phyloP scores from a whole-genome alignment of 2,888 invertebrate genomes.

The Plebejus argus region DNA sequence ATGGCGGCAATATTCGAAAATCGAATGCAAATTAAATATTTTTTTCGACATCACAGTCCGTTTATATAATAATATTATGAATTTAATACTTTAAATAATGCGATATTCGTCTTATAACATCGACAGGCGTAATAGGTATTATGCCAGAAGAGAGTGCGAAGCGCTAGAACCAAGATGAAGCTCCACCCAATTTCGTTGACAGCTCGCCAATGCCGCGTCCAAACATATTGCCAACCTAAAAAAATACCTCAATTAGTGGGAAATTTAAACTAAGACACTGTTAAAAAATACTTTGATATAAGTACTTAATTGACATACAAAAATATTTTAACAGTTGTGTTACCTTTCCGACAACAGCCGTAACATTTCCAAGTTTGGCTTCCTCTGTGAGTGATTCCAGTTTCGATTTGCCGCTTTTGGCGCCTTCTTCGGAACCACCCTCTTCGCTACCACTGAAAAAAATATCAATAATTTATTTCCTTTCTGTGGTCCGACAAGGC shows the following conservation, averaged over 20 bases:
- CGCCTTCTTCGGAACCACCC: slow-evolving; percentile 81
- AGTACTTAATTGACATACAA: too few species aligned
- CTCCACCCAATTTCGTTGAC: slow-evolving; percentile 92
- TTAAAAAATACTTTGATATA: background rate
- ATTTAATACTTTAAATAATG: slow-evolving; percentile 38
- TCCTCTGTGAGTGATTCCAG: slow-evolving; percentile 74
- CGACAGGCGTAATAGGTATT: slow-evolving; percentile 57
- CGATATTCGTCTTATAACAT: slow-evolving; percentile 56
- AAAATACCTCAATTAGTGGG: slow-evolving; percentile 37
- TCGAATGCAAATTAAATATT: slow-evolving; percentile 56
- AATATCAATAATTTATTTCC: background rate
- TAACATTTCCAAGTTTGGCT: slow-evolving; percentile 88
- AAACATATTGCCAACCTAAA: slow-evolving; percentile 91
- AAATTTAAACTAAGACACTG: background rate
- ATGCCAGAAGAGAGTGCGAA: slow-evolving; percentile 47
- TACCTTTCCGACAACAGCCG: slow-evolving; percentile 91
- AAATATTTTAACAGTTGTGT: background rate
- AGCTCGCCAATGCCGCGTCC: slow-evolving; percentile 95
- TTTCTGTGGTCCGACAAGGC: too few species aligned
- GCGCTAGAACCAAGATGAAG: slow-evolving; percentile 90
- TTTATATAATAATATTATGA: slow-evolving; percentile 30
- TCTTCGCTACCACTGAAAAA: slow-evolving; percentile 84
- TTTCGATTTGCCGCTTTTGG: slow-evolving; percentile 71
- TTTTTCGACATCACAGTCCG: slow-evolving; percentile 64
- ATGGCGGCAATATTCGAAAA: slow-evolving; percentile 52